Evolutionary conservation across 1,140 invertebrate genomes (phyloP), one percentile per base, ranked within the genome.

Genomic region (Acromyrmex echinatior): DNA sequence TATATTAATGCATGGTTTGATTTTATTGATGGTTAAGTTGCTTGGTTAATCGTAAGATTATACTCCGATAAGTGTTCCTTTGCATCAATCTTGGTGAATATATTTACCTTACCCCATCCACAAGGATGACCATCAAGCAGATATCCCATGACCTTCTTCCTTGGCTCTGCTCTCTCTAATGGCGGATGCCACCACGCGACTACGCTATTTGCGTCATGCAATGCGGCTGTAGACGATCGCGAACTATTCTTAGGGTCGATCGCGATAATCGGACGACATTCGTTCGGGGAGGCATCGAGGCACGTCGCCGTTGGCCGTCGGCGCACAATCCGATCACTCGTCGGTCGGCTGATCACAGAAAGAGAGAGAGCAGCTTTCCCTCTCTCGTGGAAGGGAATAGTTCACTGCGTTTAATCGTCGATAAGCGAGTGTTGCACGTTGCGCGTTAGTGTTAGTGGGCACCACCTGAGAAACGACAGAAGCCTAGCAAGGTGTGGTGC

Each of bases 341-440:
- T 68, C 88, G 91, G 88, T 93, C 74, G 87, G 88, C 65, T 88
- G 91, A 87, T 93, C 91, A 93, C 93, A 94, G 85, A 71, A 31
- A 68, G 77, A 68, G 28, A 56, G 77, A 92, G 91, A 63, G 45
- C n/a, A 53, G 58, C 51, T 85, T 78, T 92, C 85, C 71, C 84
- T 60, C 66, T 56, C 66, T 76, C 53, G 66, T 87, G 77, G 74
- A 51, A 84, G 79, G 68, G 86, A 79, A 91, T 78, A 87, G 89
- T 87, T 91, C 62, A 88, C 62, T 76, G 82, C 53, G 86, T 56
- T 82, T 82, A 66, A 82, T 35, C 63, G 28, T 35, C 78, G 77
- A 49, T 31, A 68, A 81, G 68, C 56, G 51, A 39, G 49, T 7
- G 74, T 49, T 45, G 74, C 56, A 21, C 49, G 77, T 31, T 51